These are phyloP conservation scores for Cylindroiulus punctatus DNA, from an alignment of 2,888 invertebrate genomes.

Conservation along the genomic window DNA sequence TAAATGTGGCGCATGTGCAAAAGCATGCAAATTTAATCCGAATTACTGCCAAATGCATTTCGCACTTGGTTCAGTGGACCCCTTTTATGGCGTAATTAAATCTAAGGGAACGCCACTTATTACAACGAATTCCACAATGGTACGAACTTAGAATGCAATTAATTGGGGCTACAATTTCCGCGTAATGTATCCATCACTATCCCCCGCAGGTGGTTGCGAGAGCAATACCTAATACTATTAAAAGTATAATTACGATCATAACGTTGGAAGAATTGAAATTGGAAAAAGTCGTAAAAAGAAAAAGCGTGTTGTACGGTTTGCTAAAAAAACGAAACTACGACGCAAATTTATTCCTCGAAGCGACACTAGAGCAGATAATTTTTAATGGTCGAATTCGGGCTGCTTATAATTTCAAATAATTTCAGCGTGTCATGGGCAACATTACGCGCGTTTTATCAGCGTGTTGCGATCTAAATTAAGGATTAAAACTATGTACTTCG, in stretches of 20 bases:
- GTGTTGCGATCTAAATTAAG: slow-evolving; percentile 34
- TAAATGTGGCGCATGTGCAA: background rate
- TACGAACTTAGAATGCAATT: background rate
- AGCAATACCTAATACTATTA: background rate
- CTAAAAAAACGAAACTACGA: background rate
- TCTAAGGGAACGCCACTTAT: background rate
- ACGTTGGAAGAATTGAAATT: slow-evolving; percentile 1
- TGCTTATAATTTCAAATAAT: slow-evolving; percentile 21
- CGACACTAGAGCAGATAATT: slow-evolving; percentile 29
- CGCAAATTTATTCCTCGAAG: slow-evolving; percentile 15
- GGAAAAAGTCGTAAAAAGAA: slow-evolving; percentile 37
- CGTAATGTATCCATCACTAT: background rate
- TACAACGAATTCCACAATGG: slow-evolving; percentile 8
- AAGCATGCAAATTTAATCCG: background rate
- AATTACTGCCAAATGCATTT: slow-evolving; percentile 38
- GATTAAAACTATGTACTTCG: slow-evolving; percentile 35
- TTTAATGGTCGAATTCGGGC: background rate
- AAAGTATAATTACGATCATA: slow-evolving; percentile 38
- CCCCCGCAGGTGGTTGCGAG: background rate
- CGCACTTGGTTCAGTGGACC: background rate
- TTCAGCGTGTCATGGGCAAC: slow-evolving; percentile 7
- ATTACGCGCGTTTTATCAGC: slow-evolving; percentile 15
- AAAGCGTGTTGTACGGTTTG: background rate
- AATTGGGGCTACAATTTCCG: background rate
- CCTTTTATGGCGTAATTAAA: slow-evolving; percentile 26